A percentile compares a stretch with the other conserved stretches of the same genome.
Conservation (phyloP, 2,888 invertebrate genomes). For the Beris morrisii region DNA sequence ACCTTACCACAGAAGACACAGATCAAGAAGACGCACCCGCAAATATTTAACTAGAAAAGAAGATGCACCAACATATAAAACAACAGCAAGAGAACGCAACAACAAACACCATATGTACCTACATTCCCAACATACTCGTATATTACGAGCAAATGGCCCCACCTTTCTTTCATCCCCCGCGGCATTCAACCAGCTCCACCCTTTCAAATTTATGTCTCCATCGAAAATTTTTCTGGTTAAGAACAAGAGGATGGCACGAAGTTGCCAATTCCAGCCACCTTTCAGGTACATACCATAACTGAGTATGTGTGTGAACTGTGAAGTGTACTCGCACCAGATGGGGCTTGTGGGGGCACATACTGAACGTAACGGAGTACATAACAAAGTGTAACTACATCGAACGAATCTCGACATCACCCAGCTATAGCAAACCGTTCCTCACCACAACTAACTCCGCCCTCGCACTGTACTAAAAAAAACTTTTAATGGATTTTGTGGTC, state of each 20-base stretch:
- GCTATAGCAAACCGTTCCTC: no score
- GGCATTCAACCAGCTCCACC: conserved; percentile 15
- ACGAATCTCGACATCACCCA: no score
- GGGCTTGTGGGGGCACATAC: no score
- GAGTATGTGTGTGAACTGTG: no score
- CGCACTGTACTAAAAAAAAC: neutral
- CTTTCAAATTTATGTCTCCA: conserved; percentile 33
- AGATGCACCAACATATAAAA: conserved; percentile 28
- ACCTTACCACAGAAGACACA: conserved; percentile 14
- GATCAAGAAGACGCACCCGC: conserved; percentile 22
- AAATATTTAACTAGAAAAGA: conserved; percentile 31
- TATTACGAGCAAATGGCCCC: neutral
- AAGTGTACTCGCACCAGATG: no score
- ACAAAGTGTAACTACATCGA: no score
- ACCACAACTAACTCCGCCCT: conserved; percentile 15
- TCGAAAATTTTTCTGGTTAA: conserved; percentile 32
- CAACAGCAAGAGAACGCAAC: conserved; percentile 5
- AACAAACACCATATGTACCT: conserved; percentile 10
- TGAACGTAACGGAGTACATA: no score
- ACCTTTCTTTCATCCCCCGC: conserved; percentile 12
- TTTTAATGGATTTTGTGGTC: conserved; percentile 2
- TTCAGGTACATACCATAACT: no score
- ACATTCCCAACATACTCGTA: neutral
- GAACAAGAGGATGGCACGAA: conserved; percentile 11
- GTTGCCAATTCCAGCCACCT: no score